Evolutionary conservation across 2,113 vertebrate genomes (phyloP).

Genomic region (Menidia beryllina): DNA sequence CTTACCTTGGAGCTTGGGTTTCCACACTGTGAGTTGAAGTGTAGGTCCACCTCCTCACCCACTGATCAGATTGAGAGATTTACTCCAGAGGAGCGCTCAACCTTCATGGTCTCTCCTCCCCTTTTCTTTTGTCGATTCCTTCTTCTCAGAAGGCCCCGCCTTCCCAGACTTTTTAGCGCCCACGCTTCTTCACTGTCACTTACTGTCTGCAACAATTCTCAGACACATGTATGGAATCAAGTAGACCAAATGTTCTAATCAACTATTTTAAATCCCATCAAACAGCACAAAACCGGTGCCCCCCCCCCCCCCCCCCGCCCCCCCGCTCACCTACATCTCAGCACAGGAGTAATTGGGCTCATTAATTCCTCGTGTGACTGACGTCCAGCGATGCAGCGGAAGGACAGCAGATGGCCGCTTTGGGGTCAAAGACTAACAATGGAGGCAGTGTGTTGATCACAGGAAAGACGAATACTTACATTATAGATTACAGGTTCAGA

Average conservation of each 20-base stretch:
- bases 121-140: slow-evolving; percentile 27
- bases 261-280: neutral
- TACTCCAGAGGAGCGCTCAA: slow-evolving; percentile 57
- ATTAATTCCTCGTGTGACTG: slow-evolving; percentile 61
- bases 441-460: slow-evolving; percentile 11
- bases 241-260: neutral
- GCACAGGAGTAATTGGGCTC: slow-evolving; percentile 62
- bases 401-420: slow-evolving; percentile 67
- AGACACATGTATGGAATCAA: neutral
- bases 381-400: slow-evolving; percentile 6
- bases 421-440: slow-evolving; percentile 34
- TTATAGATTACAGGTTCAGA: slow-evolving; percentile 32
- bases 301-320: slow-evolving; percentile 19
- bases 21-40: slow-evolving; percentile 34
- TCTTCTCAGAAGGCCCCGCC: slow-evolving; percentile 46
- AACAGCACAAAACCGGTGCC: slow-evolving; percentile 4
- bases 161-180: slow-evolving; percentile 18
- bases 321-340: slow-evolving; percentile 58
- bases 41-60: slow-evolving; percentile 28
- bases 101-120: slow-evolving; percentile 43
- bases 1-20: slow-evolving; percentile 55
- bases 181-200: neutral
- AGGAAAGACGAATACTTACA: slow-evolving; percentile 17
- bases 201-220: slow-evolving; percentile 5
- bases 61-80: slow-evolving; percentile 73